phyloP scores from a whole-genome alignment of 2,797 vertebrate species.

The Carapus acus region DNA sequence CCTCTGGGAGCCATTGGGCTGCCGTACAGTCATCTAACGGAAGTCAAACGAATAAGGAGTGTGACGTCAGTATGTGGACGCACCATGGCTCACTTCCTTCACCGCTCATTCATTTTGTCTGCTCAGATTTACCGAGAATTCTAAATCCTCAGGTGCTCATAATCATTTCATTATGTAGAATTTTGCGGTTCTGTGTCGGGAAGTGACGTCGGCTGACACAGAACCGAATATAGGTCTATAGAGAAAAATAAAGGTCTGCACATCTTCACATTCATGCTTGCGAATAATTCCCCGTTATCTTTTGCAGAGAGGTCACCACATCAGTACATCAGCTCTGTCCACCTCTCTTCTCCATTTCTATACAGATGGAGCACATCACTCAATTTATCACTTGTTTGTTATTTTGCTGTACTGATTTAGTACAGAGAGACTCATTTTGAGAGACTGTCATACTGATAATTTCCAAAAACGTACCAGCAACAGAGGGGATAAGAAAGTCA shows the following conservation, averaged over 20 bases:
- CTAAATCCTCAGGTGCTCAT: slow-evolving; percentile 14
- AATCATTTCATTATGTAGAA: not conserved
- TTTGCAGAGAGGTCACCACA: slow-evolving; percentile 20
- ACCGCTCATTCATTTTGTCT: slow-evolving; percentile 22
- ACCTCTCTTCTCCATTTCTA: not conserved
- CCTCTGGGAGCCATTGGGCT: slow-evolving; percentile 69
- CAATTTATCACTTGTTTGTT: slow-evolving; percentile 66
- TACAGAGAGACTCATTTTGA: slow-evolving; percentile 66
- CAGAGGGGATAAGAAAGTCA: slow-evolving; percentile 56
- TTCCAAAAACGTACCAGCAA: slow-evolving; percentile 46
- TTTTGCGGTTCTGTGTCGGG: not conserved
- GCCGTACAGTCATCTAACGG: slow-evolving; percentile 58
- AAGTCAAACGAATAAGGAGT: slow-evolving; percentile 56
- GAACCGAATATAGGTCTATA: not conserved
- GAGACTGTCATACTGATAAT: slow-evolving; percentile 63
- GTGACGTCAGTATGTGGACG: slow-evolving; percentile 38
- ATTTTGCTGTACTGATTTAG: slow-evolving; percentile 56
- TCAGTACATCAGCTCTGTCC: slow-evolving; percentile 21
- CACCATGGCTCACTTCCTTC: slow-evolving; percentile 41
- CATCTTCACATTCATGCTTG: slow-evolving; percentile 2
- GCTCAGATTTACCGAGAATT: slow-evolving; percentile 23
- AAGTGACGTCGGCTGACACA: no score
- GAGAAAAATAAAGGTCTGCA: not conserved
- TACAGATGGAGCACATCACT: slow-evolving; percentile 47
- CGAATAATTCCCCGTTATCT: slow-evolving; percentile 18